Base-by-base conservation (phyloP, 2,797 vertebrate species). In the Bradypodion ventrale region DNA sequence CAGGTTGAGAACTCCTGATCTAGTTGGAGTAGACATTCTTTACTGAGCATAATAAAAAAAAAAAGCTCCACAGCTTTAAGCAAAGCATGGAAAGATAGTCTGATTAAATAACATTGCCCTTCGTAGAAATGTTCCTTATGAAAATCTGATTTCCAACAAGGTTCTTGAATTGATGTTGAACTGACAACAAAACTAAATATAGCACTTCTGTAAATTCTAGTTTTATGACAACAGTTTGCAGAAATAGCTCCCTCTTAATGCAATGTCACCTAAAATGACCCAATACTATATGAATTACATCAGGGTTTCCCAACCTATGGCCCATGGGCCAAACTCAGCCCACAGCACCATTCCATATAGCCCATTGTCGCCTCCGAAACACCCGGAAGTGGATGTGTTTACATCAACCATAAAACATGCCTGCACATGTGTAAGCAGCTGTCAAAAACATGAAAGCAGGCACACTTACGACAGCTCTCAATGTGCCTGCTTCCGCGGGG, bases 131-230 rank as follows among this genome's bases (percentile, higher is more conserved):
- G 87, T 62, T 89, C 29, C 87, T 92, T 37, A 1, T 49, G 79
- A 89, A 93, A 94, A 92, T 90, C 84, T 87, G 75, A 89, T 88
- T 90, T 83, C 88, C 68, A 85, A 89, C 63, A 87, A 62, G 84
- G 44, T 81, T 90, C 90, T 91, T 75, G 7, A 91, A 87, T 84
- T 87, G 23, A 91, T 91, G 93, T 89, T 80, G 77, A 83, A 89
- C 75, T 73, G 13, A 69, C 90, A 90, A 83, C 63, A 85, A 89
- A 92, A n/a, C 49, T 83, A 85, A 88, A 87, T 82, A 90, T 27
- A 89, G 78, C 91, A 91, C 21, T 23, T 63, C 87, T 94, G 72
- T 80, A 87, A 92, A 86, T 87, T 93, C 75, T 91, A 35, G 69
- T 87, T 87, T 80, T 21, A 16, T 73, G 79, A 85, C 42, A 63